Percentiles rank a stretch among this genome's conserved stretches.
phyloP scores from a whole-genome alignment of 2,113 vertebrate genomes.

The Cariama cristata region DNA sequence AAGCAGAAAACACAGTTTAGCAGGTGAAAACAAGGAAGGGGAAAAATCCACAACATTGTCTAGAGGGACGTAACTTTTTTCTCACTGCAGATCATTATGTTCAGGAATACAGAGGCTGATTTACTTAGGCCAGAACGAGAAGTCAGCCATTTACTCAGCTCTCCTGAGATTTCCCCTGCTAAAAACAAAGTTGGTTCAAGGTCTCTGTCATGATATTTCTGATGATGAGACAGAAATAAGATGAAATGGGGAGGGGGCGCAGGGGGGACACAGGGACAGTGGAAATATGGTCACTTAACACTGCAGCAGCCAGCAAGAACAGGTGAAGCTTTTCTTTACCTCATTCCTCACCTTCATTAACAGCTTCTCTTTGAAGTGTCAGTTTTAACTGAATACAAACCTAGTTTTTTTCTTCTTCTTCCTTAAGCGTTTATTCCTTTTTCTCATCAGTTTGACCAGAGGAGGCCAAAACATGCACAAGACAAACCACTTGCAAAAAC shows the following conservation, averaged over 20 bases:
- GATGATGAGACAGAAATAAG: not conserved
- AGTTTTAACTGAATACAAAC: not conserved
- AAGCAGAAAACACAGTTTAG: not conserved
- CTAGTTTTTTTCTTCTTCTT: not conserved
- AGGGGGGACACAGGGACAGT: not conserved
- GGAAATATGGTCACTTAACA: not conserved
- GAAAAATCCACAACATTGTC: not conserved
- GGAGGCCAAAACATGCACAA: not conserved
- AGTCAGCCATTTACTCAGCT: not conserved
- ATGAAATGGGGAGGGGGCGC: not conserved
- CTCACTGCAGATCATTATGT: not conserved
- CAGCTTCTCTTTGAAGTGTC: not conserved
- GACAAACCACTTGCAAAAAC: not conserved
- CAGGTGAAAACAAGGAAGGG: not conserved
- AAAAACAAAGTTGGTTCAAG: constrained; percentile 24
- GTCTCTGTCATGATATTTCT: not conserved
- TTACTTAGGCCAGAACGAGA: not conserved
- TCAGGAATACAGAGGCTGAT: not conserved
- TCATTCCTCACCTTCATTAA: not conserved
- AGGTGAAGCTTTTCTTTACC: not conserved
- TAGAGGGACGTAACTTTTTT: not conserved
- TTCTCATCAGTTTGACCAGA: not conserved
- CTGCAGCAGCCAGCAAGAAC: not conserved
- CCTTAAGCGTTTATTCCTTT: not conserved
- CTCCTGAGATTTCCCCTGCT: not conserved